These are phyloP conservation scores for Novumbra hubbsi DNA, from an alignment of 2,797 vertebrate genomes.

Conservation along the genomic window DNA sequence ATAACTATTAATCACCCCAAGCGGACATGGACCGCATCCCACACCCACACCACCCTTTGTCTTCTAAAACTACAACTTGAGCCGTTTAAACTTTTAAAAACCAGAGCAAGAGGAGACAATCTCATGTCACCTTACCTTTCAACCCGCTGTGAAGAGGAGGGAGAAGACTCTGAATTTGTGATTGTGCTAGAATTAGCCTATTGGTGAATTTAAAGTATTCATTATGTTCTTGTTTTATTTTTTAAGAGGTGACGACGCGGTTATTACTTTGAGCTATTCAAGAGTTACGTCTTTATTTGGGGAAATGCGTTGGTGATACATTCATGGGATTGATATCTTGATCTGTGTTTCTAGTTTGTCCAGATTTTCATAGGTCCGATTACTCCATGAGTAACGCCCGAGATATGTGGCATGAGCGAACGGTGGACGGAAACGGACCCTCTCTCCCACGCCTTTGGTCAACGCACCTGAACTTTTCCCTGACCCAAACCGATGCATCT, in stretches of 20 bases:
- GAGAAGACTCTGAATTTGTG: not conserved
- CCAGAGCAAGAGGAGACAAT: not conserved
- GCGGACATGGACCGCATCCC: constrained; percentile 73
- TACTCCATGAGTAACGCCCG: constrained; percentile 11
- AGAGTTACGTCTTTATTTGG: not conserved
- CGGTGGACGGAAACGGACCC: constrained; percentile 29
- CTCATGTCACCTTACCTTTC: constrained; percentile 7
- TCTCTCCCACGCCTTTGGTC: constrained; percentile 51
- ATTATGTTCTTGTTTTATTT: not conserved
- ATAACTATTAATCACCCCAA: constrained; percentile 83
- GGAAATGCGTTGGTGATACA: not conserved
- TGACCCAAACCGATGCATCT: constrained; percentile 51
- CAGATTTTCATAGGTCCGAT: not conserved
- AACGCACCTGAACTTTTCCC: constrained; percentile 62
- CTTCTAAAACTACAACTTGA: constrained; percentile 67
- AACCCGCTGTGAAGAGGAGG: not conserved
- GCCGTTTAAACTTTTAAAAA: constrained; percentile 47
- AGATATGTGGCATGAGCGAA: constrained; percentile 23
- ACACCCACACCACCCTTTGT: constrained; percentile 75
- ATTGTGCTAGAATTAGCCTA: constrained; percentile 8
- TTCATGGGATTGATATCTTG: not conserved
- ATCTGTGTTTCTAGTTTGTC: not conserved
- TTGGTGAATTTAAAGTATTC: not conserved
- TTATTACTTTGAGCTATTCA: not conserved
- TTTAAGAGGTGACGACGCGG: not conserved